phyloP scores from a whole-genome alignment of 2,888 invertebrate species.

The Agriopis marginaria region DNA sequence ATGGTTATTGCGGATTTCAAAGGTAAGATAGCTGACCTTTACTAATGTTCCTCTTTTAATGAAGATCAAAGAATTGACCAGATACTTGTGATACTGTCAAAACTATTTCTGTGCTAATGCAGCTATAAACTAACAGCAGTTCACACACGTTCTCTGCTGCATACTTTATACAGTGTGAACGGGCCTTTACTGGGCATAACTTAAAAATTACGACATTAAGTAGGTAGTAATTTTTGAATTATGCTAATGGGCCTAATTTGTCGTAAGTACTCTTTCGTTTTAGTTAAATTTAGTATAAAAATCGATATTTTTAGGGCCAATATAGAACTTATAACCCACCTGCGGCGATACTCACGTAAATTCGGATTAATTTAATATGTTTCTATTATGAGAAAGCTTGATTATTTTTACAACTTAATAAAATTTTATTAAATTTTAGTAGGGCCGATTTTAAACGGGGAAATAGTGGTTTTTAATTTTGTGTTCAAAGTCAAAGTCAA shows the following conservation, averaged over 20 bases:
- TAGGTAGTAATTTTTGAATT: constrained; percentile 26
- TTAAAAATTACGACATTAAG: constrained; percentile 26
- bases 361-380: constrained; percentile 18
- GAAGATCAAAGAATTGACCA: not conserved
- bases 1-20: too few relatives aligned
- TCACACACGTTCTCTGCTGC: constrained; percentile 20
- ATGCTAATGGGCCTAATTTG: constrained; percentile 27
- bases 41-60: not conserved
- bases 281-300: constrained; percentile 12
- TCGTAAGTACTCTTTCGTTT: constrained; percentile 15
- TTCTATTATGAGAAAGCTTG: constrained; percentile 4
- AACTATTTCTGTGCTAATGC: constrained; percentile 12
- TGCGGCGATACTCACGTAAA: constrained; percentile 16
- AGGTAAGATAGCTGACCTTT: not conserved
- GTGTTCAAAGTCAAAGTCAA: too few relatives aligned
- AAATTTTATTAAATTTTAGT: constrained; percentile 11
- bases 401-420: constrained; percentile 18
- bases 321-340: constrained; percentile 12
- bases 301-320: constrained; percentile 15
- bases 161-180: constrained; percentile 29
- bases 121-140: constrained; percentile 12
- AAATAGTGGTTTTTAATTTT: not conserved
- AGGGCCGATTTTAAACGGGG: not conserved
- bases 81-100: constrained; percentile 8
- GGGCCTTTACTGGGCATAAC: constrained; percentile 18